phyloP scores from a whole-genome alignment of 2,113 vertebrate species.

The Rhinolophus sinicus region DNA sequence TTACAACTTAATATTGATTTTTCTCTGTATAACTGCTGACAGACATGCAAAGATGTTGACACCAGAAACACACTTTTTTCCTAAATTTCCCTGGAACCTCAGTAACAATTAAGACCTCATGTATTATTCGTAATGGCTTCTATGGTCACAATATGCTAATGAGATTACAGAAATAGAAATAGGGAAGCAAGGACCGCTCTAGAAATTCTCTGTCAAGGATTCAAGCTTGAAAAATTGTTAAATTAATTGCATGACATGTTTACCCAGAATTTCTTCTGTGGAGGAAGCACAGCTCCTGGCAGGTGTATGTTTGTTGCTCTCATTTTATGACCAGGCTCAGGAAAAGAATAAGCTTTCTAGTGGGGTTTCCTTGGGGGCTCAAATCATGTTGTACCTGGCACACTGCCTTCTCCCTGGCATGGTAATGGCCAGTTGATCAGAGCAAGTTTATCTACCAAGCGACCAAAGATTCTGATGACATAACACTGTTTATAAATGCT shows the following conservation, averaged over 20 bases:
- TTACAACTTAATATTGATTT: slow-evolving; percentile 72
- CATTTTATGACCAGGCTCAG: slow-evolving; percentile 8
- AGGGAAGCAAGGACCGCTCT: slow-evolving; percentile 57
- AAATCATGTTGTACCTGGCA: slow-evolving; percentile 28
- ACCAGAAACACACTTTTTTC: neutral
- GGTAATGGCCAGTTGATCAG: neutral
- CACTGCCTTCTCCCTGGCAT: neutral
- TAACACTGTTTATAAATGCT: neutral
- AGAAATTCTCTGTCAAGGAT: slow-evolving; percentile 67
- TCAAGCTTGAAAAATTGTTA: slow-evolving; percentile 63
- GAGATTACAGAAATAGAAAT: slow-evolving; percentile 57
- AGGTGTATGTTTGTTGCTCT: slow-evolving; percentile 38
- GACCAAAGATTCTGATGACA: neutral
- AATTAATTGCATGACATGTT: slow-evolving; percentile 74
- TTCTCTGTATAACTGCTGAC: slow-evolving; percentile 23
- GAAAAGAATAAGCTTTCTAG: neutral
- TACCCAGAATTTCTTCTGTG: slow-evolving; percentile 41
- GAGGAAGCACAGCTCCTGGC: slow-evolving; percentile 17
- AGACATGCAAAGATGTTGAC: slow-evolving; percentile 57
- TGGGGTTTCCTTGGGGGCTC: slow-evolving; percentile 9
- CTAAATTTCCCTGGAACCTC: slow-evolving; percentile 59
- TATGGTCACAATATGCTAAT: slow-evolving; percentile 63
- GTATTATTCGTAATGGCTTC: slow-evolving; percentile 71
- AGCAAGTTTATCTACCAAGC: neutral
- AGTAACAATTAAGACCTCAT: slow-evolving; percentile 70